These are phyloP conservation scores for Erythrocercus mccallii DNA, from an alignment of 2,113 vertebrate genomes.

Conservation along the genomic window DNA sequence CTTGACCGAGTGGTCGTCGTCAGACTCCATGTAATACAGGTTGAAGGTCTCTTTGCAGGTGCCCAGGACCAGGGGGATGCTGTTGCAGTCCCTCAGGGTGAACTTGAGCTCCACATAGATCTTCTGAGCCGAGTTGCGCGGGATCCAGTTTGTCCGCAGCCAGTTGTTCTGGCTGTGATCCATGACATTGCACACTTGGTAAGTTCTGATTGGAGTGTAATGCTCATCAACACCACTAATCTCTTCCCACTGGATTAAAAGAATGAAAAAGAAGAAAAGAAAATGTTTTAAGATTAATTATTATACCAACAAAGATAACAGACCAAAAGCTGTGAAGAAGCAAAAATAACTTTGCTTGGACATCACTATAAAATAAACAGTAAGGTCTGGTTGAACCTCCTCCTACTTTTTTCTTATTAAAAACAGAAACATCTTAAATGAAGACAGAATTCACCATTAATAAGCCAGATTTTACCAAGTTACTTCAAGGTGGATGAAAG, in stretches of 20 bases:
- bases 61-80: constrained; percentile 93
- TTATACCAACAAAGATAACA: not conserved
- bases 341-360: not conserved
- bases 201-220: constrained; percentile 97
- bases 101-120: constrained; percentile 98
- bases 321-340: not conserved
- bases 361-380: not conserved
- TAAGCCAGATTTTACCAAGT: not conserved
- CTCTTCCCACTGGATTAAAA: constrained; percentile 89
- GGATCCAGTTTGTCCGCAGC: constrained; percentile 98
- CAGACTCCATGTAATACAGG: constrained; percentile 93
- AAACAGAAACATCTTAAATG: not conserved
- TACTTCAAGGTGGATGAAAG: not conserved
- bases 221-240: constrained; percentile 98
- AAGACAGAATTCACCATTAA: not conserved
- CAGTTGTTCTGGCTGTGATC: constrained; percentile 99
- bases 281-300: not conserved
- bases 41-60: constrained; percentile 99
- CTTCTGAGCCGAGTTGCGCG: constrained; percentile 94
- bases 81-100: constrained; percentile 96
- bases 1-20: constrained; percentile 90
- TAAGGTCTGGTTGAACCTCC: not conserved
- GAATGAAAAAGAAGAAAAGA: not conserved
- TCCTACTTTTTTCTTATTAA: not conserved
- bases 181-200: constrained; percentile 99